Conservation (phyloP, 2,113 vertebrate species). For the Elephas maximus region DNA sequence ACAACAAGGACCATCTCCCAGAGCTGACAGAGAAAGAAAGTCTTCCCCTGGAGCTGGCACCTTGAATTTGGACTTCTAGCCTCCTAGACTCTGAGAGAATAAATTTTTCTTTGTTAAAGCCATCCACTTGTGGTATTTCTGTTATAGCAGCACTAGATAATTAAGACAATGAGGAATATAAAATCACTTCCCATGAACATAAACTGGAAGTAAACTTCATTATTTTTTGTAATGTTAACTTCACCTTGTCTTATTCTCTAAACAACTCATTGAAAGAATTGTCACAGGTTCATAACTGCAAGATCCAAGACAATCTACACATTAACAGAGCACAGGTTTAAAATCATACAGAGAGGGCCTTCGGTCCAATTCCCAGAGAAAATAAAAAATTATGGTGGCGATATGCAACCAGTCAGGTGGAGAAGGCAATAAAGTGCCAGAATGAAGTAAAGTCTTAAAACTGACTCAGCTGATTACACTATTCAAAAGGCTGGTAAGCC, state of each 20-base stretch:
- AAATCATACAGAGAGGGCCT: not conserved
- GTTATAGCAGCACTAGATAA: too few species aligned
- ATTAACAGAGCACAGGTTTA: not conserved
- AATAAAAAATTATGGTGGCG: not conserved
- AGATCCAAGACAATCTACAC: not conserved
- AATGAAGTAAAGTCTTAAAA: constrained; percentile 15
- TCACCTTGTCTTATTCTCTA: not conserved
- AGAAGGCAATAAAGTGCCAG: constrained; percentile 48
- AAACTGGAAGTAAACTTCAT: not conserved
- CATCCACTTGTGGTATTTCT: too few species aligned
- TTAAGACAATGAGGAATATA: not conserved
- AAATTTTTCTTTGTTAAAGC: too few species aligned
- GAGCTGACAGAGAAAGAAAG: too few species aligned
- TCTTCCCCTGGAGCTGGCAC: too few species aligned
- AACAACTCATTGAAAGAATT: not conserved
- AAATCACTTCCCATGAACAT: not conserved
- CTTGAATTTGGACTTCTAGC: too few species aligned
- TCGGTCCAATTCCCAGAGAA: not conserved
- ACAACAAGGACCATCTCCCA: too few species aligned
- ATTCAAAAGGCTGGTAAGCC: not conserved
- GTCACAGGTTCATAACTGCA: not conserved
- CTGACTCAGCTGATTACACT: constrained; percentile 10
- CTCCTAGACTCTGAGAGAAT: too few species aligned
- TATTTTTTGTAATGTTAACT: not conserved
- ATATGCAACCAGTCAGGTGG: not conserved